A percentile compares a stretch with the other conserved stretches of the same genome.
These are phyloP conservation scores for Kryptolebias ocellatus DNA, from an alignment of 2,797 vertebrate species.

Conservation along the genomic window DNA sequence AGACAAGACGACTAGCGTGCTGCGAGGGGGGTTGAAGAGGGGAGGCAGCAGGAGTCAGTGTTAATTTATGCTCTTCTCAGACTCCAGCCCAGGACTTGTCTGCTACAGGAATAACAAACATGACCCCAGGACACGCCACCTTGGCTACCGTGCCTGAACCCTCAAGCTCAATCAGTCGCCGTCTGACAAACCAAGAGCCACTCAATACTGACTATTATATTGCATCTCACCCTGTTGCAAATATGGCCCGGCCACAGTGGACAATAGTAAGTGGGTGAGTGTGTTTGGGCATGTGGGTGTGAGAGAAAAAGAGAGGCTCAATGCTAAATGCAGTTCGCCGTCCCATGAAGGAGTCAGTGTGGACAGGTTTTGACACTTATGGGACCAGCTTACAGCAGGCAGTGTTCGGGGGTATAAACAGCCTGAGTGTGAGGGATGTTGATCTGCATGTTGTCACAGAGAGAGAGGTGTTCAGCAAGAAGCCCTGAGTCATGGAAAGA, in stretches of 20 bases:
- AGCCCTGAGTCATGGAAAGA: conserved; percentile 79
- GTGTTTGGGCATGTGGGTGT: conserved; percentile 49
- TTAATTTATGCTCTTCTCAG: conserved; percentile 81
- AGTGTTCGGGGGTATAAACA: conserved; percentile 74
- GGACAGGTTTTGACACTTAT: conserved; percentile 74
- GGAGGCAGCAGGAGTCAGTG: conserved; percentile 67
- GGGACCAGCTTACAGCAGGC: conserved; percentile 63
- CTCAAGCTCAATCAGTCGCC: conserved; percentile 71
- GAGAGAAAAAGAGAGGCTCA: conserved; percentile 47
- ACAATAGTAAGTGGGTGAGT: conserved; percentile 71
- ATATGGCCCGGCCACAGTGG: conserved; percentile 56
- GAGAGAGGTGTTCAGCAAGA: conserved; percentile 67
- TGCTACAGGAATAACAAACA: conserved; percentile 84
- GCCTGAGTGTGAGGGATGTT: conserved; percentile 68
- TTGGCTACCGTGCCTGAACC: conserved; percentile 79
- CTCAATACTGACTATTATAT: conserved; percentile 81
- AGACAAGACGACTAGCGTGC: conserved; percentile 66
- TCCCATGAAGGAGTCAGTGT: conserved; percentile 63
- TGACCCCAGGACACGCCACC: conserved; percentile 79
- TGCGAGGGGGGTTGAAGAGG: conserved; percentile 28
- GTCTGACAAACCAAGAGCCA: conserved; percentile 61
- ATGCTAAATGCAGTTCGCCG: conserved; percentile 59
- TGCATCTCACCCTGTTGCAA: conserved; percentile 46
- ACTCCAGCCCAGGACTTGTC: conserved; percentile 73
- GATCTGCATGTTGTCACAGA: conserved; percentile 78